phyloP scores from a whole-genome alignment of 1,140 invertebrate species.

The Aphidius gifuensis region DNA sequence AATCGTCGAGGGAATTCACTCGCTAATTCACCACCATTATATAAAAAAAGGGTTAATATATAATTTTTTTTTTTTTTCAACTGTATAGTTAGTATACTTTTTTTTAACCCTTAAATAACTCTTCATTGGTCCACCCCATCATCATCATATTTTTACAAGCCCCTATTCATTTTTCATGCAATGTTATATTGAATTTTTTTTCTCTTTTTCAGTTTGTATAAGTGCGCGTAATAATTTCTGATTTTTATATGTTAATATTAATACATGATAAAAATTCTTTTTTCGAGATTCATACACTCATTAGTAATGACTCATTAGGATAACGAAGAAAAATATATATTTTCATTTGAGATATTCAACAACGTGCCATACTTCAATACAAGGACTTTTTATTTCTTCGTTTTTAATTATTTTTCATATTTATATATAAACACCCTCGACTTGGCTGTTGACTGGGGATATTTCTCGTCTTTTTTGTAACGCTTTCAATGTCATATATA shows the following conservation, averaged over 20 bases:
- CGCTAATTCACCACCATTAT: slow-evolving; percentile 40
- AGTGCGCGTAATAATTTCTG: no score
- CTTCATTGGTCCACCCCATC: neutral
- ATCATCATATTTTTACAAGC: slow-evolving; percentile 4
- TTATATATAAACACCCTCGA: no score
- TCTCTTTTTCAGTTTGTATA: neutral
- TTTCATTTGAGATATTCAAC: no score
- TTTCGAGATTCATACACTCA: neutral
- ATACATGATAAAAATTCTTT: no score
- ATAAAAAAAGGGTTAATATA: slow-evolving; percentile 30
- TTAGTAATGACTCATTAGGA: neutral
- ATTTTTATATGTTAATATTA: no score
- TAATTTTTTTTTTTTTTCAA: no score
- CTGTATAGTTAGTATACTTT: slow-evolving; percentile 21
- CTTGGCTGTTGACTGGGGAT: neutral
- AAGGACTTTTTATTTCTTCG: no score
- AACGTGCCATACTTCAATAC: no score
- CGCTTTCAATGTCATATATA: no score
- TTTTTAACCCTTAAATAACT: slow-evolving; percentile 12
- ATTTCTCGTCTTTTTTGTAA: no score
- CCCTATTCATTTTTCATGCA: neutral
- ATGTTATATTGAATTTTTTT: slow-evolving; percentile 1
- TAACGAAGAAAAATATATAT: no score
- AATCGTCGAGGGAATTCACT: slow-evolving; percentile 23
- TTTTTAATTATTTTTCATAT: no score